Conservation (phyloP, 2,113 vertebrate genomes). For the Alouatta palliata region DNA sequence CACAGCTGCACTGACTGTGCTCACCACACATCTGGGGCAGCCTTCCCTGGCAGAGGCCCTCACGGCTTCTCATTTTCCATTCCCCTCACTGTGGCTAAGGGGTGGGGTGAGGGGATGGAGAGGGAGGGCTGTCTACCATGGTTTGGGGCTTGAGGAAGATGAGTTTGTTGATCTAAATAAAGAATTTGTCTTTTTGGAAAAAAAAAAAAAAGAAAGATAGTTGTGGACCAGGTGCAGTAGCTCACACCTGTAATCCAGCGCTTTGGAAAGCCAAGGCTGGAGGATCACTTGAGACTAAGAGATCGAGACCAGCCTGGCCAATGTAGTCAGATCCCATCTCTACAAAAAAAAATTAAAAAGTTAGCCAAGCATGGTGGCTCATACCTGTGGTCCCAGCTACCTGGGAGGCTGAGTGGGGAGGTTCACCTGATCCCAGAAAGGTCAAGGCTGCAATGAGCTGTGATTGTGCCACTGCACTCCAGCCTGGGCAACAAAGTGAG, state of each 20-base stretch:
- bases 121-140: not conserved
- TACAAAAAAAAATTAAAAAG: not conserved
- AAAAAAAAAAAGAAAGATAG: too few species aligned
- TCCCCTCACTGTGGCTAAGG: slow-evolving; percentile 56
- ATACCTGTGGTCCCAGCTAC: not conserved
- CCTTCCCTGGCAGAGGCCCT: slow-evolving; percentile 6
- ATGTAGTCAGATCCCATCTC: not conserved
- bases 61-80: slow-evolving; percentile 50
- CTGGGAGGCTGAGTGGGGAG: not conserved
- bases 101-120: not conserved
- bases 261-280: not conserved
- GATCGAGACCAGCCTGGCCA: not conserved
- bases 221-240: too few species aligned
- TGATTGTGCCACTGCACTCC: not conserved
- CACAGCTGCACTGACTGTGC: slow-evolving; percentile 36
- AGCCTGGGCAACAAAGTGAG: not conserved
- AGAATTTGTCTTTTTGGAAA: slow-evolving; percentile 59
- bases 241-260: not conserved
- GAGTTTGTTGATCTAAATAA: slow-evolving; percentile 75
- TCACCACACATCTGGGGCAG: slow-evolving; percentile 1
- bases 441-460: not conserved
- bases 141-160: slow-evolving; percentile 43
- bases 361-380: not conserved
- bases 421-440: not conserved
- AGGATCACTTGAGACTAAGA: not conserved